phyloP scores from a whole-genome alignment of 2,888 invertebrate genomes.

The Phaedon cochleariae region DNA sequence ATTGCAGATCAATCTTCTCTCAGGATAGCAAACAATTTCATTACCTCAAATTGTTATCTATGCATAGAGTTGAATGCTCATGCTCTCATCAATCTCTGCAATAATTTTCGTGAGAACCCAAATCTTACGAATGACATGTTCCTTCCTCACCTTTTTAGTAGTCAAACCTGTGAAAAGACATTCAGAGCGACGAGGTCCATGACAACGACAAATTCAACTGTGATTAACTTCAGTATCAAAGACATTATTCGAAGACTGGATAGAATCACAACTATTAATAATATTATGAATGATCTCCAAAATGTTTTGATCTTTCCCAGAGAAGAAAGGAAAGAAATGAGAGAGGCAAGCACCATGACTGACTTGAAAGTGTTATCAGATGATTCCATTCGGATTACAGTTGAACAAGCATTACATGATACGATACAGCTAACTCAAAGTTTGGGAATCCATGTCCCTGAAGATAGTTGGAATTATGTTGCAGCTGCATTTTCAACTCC shows the following conservation, averaged over 20 bases:
- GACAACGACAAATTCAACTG: slow-evolving; percentile 19
- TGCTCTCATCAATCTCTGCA: slow-evolving; percentile 5
- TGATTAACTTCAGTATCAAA: slow-evolving; percentile 13
- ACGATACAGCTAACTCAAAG: neutral
- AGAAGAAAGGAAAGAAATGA: neutral
- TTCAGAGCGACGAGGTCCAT: slow-evolving; percentile 22
- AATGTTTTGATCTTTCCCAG: too few species aligned
- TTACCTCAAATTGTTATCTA: neutral
- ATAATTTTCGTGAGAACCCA: slow-evolving; percentile 9
- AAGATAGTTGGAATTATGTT: neutral
- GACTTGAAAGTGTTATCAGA: neutral
- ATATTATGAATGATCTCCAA: too few species aligned
- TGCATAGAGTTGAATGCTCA: slow-evolving; percentile 13
- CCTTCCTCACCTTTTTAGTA: slow-evolving; percentile 9
- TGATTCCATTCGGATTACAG: neutral
- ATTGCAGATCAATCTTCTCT: slow-evolving; percentile 2
- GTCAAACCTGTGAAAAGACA: slow-evolving; percentile 5
- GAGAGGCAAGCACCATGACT: neutral
- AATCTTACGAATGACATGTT: slow-evolving; percentile 14
- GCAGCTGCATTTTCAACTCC: neutral
- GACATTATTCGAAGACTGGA: neutral
- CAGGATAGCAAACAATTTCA: slow-evolving; percentile 4
- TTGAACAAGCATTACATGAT: neutral
- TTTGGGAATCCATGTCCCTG: slow-evolving; percentile 5
- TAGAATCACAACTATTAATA: too few species aligned